A percentile compares a stretch with the other conserved stretches of the same genome.
Evolutionary conservation across 1,140 invertebrate genomes (phyloP).

Genomic region (Scaptomyza montana): DNA sequence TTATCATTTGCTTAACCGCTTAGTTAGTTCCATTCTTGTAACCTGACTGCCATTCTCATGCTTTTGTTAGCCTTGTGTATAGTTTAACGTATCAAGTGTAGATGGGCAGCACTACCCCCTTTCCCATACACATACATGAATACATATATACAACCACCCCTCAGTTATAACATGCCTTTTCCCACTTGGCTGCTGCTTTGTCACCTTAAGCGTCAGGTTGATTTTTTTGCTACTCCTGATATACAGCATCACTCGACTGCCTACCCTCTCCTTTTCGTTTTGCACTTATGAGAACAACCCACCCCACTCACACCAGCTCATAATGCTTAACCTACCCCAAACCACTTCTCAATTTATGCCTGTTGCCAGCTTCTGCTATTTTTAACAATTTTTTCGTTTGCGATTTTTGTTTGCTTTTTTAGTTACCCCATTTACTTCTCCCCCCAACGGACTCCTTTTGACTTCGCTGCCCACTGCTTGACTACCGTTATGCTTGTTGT

Average conservation of each 20-base stretch:
- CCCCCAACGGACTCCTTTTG: background rate
- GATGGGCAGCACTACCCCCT: background rate
- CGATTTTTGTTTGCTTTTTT: slow-evolving; percentile 48
- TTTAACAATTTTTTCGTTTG: slow-evolving; percentile 52
- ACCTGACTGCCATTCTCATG: background rate
- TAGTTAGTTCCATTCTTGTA: background rate
- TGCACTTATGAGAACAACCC: background rate
- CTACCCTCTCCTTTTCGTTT: background rate
- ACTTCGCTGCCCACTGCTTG: slow-evolving; percentile 16
- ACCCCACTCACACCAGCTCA: background rate
- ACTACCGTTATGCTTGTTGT: slow-evolving; percentile 59
- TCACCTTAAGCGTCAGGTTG: slow-evolving; percentile 19
- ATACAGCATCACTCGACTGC: background rate
- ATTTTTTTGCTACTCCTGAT: background rate
- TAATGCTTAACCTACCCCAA: background rate
- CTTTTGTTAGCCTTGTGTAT: background rate
- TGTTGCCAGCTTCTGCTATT: slow-evolving; percentile 42
- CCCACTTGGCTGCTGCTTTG: slow-evolving; percentile 17
- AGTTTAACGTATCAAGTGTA: background rate
- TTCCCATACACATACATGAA: background rate
- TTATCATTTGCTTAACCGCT: background rate
- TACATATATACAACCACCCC: background rate
- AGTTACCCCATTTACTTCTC: background rate
- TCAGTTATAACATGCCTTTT: background rate
- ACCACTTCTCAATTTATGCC: slow-evolving; percentile 1